phyloP scores from a whole-genome alignment of 2,888 invertebrate species.

The Rotaria sp. region DNA sequence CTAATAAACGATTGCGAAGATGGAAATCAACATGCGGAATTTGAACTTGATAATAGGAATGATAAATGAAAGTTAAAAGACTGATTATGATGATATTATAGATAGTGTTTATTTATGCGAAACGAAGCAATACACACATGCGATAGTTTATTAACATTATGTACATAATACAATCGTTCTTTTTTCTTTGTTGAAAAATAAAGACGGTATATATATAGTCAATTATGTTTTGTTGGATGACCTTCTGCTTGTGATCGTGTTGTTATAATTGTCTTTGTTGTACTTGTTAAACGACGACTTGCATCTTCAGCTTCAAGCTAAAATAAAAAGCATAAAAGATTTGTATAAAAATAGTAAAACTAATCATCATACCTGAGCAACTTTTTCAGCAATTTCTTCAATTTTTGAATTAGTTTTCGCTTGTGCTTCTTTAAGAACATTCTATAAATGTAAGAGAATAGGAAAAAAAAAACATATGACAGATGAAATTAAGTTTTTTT shows the following conservation, averaged over 20 bases:
- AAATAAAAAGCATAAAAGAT: not conserved
- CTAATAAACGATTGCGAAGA: too few species aligned
- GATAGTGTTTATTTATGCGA: not conserved
- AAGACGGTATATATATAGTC: not conserved
- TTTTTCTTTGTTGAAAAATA: not conserved
- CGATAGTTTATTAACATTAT: not conserved
- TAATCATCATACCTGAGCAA: not conserved
- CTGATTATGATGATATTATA: too few species aligned
- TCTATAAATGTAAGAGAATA: not conserved
- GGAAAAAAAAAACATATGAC: too few species aligned
- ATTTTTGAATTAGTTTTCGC: not conserved
- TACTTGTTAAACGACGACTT: not conserved
- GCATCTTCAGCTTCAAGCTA: conserved; percentile 20
- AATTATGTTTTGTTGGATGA: not conserved
- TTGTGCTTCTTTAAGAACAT: conserved; percentile 20
- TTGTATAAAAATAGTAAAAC: not conserved
- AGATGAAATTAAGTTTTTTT: not conserved
- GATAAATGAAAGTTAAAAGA: too few species aligned
- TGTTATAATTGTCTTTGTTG: not conserved
- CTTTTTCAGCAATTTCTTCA: conserved; percentile 9
- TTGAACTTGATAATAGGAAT: too few species aligned
- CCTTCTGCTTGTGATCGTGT: not conserved
- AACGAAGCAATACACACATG: not conserved
- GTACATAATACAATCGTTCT: not conserved
- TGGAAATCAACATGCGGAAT: too few species aligned